Base-by-base conservation (phyloP, 2,888 invertebrate genomes). In the Ormia ochracea region DNA sequence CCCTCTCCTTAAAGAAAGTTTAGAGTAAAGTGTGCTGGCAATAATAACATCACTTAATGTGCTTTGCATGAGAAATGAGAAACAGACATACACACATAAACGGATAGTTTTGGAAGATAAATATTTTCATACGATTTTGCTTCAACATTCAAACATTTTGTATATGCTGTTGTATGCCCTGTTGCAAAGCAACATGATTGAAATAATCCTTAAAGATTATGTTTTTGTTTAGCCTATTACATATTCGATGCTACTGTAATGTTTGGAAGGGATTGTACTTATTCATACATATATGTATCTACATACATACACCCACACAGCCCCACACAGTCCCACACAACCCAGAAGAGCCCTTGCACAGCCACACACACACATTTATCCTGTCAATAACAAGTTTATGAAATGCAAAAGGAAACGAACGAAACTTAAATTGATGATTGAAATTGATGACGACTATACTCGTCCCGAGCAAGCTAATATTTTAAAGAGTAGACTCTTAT, bases 171-270 rank as follows among this genome's bases (percentile, higher is more conserved):
- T 33, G 23, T 12, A n/a, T 26, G 38, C 43, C 45, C 38, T 65
- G 5, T 70, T 70, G 59, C 54, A 54, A 66, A 36, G n/a, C 28
- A 52, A 61, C 59, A 75, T 75, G 59, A 75, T 79, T 75, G 45
- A 75, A 70, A 70, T 79, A 70, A 72, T 75, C 65, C 65, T 75
- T 61, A 52, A 59, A 61, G 38, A 66, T 70, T 58, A 43, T 52
- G 58, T 58, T 59, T 33, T 79, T 66, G 19, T 79, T 74, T 52
- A 59, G 65, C 45, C 59, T 74, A 70, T 52, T 75, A 48, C 33
- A 54, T 66, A 36, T 21, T 75, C 26, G 31, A 61, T 59, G 12
- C 33, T 63, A 23, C 54, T 50, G 12, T 9, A 17, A 26, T 36
- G 21, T 50, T 10, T 7, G 33, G 26, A 14, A 59, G 23, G 45